A percentile compares a stretch with the other conserved stretches of the same genome.
Conservation (phyloP, 2,888 invertebrate species). For the Epinotia ramella region DNA sequence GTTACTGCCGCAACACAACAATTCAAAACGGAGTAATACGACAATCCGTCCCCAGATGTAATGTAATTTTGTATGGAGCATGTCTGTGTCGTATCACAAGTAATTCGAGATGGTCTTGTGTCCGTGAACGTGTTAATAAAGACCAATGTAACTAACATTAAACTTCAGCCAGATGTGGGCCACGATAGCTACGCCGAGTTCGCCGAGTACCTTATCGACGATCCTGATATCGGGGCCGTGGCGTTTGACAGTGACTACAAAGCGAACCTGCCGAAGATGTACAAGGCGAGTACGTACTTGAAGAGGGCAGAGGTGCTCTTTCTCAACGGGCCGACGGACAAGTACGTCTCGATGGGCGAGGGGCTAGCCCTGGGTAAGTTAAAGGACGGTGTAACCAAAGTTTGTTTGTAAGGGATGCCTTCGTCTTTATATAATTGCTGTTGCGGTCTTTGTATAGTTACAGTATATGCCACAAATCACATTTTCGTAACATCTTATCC, state of each 20-base stretch:
- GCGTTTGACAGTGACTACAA: slow-evolving; percentile 82
- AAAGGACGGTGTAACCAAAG: background rate
- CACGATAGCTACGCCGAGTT: slow-evolving; percentile 61
- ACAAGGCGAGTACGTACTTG: slow-evolving; percentile 78
- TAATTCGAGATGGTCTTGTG: no score
- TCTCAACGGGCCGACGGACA: slow-evolving; percentile 80
- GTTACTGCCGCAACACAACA: no score
- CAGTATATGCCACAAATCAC: no score
- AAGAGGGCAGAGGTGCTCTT: slow-evolving; percentile 80
- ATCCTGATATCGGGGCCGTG: slow-evolving; percentile 84
- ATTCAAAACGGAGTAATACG: no score
- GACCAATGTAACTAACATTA: background rate
- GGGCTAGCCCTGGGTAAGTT: slow-evolving; percentile 67
- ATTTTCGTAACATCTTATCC: no score
- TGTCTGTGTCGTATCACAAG: no score
- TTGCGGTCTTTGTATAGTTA: no score
- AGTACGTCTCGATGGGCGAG: slow-evolving; percentile 66
- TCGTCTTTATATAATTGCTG: no score
- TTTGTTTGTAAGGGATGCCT: no score
- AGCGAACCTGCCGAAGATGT: slow-evolving; percentile 79
- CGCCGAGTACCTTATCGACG: slow-evolving; percentile 65
- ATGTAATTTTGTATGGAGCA: no score
- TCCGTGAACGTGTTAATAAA: no score
- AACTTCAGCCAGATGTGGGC: slow-evolving; percentile 65
- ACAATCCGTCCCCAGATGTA: no score